Evolutionary conservation across 2,797 vertebrate genomes (phyloP), one percentile per base, ranked within the genome.

Genomic region (Otolemur crassicaudatus): DNA sequence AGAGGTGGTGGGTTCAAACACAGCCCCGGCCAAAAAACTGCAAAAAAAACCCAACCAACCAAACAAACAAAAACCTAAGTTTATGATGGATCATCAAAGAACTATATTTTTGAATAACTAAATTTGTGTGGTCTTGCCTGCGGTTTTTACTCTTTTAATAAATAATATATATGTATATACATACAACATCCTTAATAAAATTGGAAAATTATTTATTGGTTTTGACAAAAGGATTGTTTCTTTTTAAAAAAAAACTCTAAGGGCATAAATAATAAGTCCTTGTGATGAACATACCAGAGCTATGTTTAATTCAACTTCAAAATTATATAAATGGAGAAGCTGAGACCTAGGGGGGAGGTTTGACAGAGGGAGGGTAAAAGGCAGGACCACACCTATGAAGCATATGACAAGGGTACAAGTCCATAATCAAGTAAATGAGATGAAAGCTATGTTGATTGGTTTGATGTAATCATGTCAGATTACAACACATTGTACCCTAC

Each of bases 151-250:
- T 76, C 0, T 67, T 92, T 79, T 29, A 53, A 80, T 58, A 89
- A 37, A 77, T 19, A 87, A 67, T n/a, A 67, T 19, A 65, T 17
- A n/a, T n/a, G 17, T n/a, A 19, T n/a, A n/a, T n/a, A n/a, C 19
- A 85, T 76, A 56, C 40, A n/a, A 81, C 31, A 75, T 56, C 12
- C 3, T 81, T 77, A 49, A 63, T 90, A 72, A 69, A 79, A 93
- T 29, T 0, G 3, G 7, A 6, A 53, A 93, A 80, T 63, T 77
- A 76, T 2, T 29, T 67, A 73, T 1, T 31, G 0, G 77, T 77
- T 82, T 87, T 93, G 37, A 53, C 61, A 91, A 89, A 70, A 34
- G 43, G 94, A 81, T 29, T 90, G 69, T 58, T 95, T 90, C n/a
- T 5, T 67, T 67, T 67, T 19, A 31, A 90, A 73, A 87, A n/a